Percentiles rank a stretch among this genome's conserved stretches.
These are phyloP conservation scores for Gobio occitaniae DNA, from an alignment of 2,797 vertebrate species.

Conservation along the genomic window DNA sequence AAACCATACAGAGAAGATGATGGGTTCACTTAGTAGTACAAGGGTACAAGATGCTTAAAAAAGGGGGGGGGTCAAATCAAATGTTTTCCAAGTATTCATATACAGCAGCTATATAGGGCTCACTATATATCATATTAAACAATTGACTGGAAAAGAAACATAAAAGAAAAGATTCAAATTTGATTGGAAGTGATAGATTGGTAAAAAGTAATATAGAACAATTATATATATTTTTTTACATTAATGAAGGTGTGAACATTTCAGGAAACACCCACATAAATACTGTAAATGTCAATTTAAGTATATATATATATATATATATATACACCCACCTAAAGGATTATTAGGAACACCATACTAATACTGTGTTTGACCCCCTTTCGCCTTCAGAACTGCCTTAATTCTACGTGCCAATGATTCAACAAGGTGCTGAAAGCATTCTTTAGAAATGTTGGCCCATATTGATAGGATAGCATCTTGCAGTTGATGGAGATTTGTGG, in stretches of 20 bases:
- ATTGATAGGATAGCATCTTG: too few species aligned
- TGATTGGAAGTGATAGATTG: not conserved
- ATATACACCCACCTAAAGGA: too few species aligned
- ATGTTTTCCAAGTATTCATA: slow-evolving; percentile 5
- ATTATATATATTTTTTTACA: too few species aligned
- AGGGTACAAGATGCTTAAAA: slow-evolving; percentile 54
- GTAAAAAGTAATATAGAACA: not conserved
- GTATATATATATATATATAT: too few species aligned
- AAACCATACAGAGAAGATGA: slow-evolving; percentile 70
- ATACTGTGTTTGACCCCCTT: too few species aligned
- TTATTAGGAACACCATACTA: too few species aligned
- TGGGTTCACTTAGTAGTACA: slow-evolving; percentile 32
- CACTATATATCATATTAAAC: not conserved
- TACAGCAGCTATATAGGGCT: not conserved
- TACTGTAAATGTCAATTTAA: too few species aligned
- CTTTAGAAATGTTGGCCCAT: too few species aligned
- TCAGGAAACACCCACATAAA: not conserved
- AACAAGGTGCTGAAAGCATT: too few species aligned
- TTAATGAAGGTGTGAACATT: not conserved
- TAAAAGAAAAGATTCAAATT: not conserved
- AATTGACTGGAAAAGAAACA: not conserved
- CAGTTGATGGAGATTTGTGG: too few species aligned
- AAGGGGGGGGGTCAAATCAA: slow-evolving; percentile 5
- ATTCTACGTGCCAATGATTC: too few species aligned
- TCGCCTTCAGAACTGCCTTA: too few species aligned